phyloP scores from a whole-genome alignment of 2,888 invertebrate species.

The Phymatocera aterrima region DNA sequence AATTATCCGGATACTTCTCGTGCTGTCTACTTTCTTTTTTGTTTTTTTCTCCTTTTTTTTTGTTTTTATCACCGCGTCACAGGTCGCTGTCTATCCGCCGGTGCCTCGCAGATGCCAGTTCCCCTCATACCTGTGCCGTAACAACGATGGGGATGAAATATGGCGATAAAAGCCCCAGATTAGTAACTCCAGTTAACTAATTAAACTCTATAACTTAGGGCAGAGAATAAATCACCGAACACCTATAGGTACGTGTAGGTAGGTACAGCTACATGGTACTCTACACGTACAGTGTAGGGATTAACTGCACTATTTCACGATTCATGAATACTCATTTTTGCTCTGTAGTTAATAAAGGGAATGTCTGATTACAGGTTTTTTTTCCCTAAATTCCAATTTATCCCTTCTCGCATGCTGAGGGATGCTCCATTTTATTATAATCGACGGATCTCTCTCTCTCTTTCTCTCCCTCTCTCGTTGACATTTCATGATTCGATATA shows the following conservation, averaged over 20 bases:
- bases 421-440: background rate
- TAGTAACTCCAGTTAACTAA: conserved; percentile 36
- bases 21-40: background rate
- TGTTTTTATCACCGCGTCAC: background rate
- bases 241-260: background rate
- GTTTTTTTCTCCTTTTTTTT: background rate
- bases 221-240: conserved; percentile 8
- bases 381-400: too few relatives aligned
- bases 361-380: too few relatives aligned
- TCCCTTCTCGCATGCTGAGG: too few relatives aligned
- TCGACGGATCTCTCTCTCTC: too few relatives aligned
- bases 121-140: conserved; percentile 3
- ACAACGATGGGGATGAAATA: background rate
- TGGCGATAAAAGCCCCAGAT: conserved; percentile 32
- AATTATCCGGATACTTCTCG: background rate
- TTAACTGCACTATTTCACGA: conserved; percentile 8
- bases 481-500: background rate
- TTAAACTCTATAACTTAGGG: conserved; percentile 37
- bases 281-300: background rate
- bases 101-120: background rate
- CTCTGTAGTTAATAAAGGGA: too few relatives aligned
- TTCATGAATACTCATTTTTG: too few relatives aligned
- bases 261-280: too few relatives aligned
- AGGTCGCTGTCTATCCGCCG: too few relatives aligned
- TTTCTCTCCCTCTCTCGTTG: too few relatives aligned